phyloP scores from a whole-genome alignment of 2,888 invertebrate genomes.

The Nomada lathburiana region DNA sequence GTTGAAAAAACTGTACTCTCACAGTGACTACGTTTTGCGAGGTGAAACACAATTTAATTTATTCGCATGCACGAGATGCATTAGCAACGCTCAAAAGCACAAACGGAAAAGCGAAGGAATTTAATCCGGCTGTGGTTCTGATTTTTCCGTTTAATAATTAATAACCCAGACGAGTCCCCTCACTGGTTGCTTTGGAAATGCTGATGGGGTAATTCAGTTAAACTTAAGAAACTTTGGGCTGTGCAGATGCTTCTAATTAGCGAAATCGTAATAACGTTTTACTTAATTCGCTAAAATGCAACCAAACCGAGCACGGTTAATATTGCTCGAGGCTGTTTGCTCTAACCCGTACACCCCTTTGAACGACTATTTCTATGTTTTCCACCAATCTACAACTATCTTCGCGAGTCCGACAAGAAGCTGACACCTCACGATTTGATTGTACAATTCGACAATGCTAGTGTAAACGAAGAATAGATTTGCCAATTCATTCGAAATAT shows the following conservation, averaged over 20 bases:
- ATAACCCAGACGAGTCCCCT: not conserved
- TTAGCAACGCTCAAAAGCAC: not conserved
- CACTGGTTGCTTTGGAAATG: not conserved
- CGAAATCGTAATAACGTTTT: conserved; percentile 6
- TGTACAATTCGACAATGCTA: too few relatives aligned
- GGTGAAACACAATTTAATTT: not conserved
- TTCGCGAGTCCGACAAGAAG: too few relatives aligned
- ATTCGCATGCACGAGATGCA: too few relatives aligned
- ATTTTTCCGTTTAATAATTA: conserved; percentile 3
- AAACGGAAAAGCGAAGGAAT: not conserved
- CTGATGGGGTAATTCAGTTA: not conserved
- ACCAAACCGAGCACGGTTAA: not conserved
- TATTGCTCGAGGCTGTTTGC: not conserved
- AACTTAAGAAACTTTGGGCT: not conserved
- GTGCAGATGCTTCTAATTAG: not conserved
- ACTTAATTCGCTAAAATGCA: not conserved
- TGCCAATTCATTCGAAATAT: too few relatives aligned
- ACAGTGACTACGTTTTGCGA: not conserved
- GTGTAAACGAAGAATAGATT: too few relatives aligned
- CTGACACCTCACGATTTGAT: too few relatives aligned
- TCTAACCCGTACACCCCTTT: not conserved
- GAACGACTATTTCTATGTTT: too few relatives aligned
- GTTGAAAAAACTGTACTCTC: not conserved
- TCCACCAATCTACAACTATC: too few relatives aligned
- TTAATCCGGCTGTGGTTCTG: not conserved